These are phyloP conservation scores for Ptychobarbus kaznakovi DNA, from an alignment of 2,797 vertebrate genomes.

Conservation along the genomic window DNA sequence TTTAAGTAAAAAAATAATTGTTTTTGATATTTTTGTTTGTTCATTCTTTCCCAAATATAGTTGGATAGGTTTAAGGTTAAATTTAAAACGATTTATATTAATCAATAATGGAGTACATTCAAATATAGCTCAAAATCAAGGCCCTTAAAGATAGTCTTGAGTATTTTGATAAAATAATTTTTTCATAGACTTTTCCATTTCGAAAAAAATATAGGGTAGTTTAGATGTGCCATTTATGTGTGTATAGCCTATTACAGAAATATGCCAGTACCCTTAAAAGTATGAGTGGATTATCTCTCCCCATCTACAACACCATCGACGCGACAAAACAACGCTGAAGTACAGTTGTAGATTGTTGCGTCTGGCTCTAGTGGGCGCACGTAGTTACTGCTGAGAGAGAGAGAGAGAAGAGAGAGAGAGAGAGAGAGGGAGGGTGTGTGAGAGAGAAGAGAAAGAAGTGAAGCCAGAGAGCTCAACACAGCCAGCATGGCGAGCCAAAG, in stretches of 20 bases:
- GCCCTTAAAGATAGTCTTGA: background rate
- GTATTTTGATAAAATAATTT: background rate
- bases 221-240: background rate
- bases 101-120: background rate
- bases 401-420: constrained; percentile 50
- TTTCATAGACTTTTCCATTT: background rate
- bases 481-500: constrained; percentile 92
- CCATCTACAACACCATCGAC: background rate
- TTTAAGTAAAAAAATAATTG: too few relatives aligned
- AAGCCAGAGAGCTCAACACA: constrained; percentile 70
- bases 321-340: background rate
- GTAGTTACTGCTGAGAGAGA: constrained; percentile 25
- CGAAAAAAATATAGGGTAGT: background rate
- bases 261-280: background rate
- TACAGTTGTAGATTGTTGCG: background rate
- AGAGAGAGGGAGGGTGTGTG: constrained; percentile 49
- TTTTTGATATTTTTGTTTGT: background rate
- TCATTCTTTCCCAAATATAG: background rate
- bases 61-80: background rate
- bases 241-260: background rate
- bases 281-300: background rate
- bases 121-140: too few relatives aligned
- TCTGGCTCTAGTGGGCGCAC: constrained; percentile 41
- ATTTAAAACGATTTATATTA: background rate
- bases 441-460: constrained; percentile 62